Percentiles rank a stretch among this genome's conserved stretches.
phyloP scores from a whole-genome alignment of 2,113 vertebrate species.

The Epinephelus cyanopodus region DNA sequence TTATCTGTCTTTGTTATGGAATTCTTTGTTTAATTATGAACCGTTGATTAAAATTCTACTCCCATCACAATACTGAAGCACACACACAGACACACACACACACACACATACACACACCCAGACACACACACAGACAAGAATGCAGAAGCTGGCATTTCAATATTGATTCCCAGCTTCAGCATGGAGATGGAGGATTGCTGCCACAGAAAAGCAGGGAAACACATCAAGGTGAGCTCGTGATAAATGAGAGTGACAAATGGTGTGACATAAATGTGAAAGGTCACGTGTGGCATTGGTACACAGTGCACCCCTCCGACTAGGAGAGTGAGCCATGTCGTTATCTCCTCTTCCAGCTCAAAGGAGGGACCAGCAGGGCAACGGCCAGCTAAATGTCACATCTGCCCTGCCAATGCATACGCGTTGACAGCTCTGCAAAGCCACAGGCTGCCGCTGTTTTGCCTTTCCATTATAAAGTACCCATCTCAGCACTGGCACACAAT shows the following conservation, averaged over 20 bases:
- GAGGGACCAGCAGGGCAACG: constrained; percentile 58
- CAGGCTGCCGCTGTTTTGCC: constrained; percentile 45
- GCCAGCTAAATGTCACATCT: constrained; percentile 78
- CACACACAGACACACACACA: not conserved
- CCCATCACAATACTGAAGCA: constrained; percentile 18
- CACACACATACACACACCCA: not conserved
- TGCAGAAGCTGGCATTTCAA: constrained; percentile 66
- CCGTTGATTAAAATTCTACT: constrained; percentile 58
- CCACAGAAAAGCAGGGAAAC: constrained; percentile 31
- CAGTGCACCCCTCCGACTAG: constrained; percentile 35
- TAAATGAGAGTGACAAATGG: constrained; percentile 72
- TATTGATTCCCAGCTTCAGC: constrained; percentile 59
- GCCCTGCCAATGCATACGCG: constrained; percentile 31
- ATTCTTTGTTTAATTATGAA: constrained; percentile 56
- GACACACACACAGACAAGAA: constrained; percentile 19
- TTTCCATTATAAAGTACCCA: constrained; percentile 61
- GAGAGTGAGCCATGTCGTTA: constrained; percentile 57
- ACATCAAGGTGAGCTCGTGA: constrained; percentile 63
- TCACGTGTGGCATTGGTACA: constrained; percentile 48
- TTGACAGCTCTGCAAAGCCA: constrained; percentile 59
- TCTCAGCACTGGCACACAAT: constrained; percentile 62
- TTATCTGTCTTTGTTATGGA: constrained; percentile 21
- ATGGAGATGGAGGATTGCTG: constrained; percentile 27
- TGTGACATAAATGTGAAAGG: constrained; percentile 73
- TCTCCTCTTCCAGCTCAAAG: constrained; percentile 65